Conservation (phyloP, 1,140 invertebrate species). For the Protaetia brevitarsis region DNA sequence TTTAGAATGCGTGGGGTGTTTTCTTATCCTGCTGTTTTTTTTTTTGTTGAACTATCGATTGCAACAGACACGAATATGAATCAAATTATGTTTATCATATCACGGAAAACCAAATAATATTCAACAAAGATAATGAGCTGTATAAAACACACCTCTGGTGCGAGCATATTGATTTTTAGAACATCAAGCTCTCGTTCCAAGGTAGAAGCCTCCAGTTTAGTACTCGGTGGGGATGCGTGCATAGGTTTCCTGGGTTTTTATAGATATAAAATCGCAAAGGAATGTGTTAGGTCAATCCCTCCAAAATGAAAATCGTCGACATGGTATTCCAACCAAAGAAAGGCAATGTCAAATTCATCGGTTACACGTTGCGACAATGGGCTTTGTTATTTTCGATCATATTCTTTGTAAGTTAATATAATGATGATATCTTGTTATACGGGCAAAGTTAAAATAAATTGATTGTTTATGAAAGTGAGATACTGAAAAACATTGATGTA, state of each 20-base stretch:
- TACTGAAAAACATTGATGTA: too few relatives aligned
- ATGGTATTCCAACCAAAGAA: neutral
- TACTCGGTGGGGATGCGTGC: neutral
- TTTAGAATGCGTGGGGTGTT: too few relatives aligned
- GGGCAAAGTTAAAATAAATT: neutral
- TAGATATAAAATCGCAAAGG: neutral
- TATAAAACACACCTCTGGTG: neutral
- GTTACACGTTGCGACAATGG: constrained; percentile 7
- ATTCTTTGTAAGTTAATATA: constrained; percentile 4
- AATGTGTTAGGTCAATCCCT: neutral
- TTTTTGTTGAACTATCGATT: too few relatives aligned
- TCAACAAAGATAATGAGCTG: neutral
- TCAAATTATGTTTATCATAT: too few relatives aligned
- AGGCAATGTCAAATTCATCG: neutral
- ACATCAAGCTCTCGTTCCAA: neutral
- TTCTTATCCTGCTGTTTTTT: too few relatives aligned
- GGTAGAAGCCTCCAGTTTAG: neutral
- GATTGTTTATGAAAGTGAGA: neutral
- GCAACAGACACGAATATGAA: too few relatives aligned
- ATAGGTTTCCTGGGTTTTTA: neutral
- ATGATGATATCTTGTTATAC: neutral
- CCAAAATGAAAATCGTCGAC: neutral
- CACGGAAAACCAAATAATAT: neutral
- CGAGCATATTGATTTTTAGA: constrained; percentile 5
- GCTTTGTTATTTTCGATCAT: constrained; percentile 6